Evolutionary conservation across 2,888 invertebrate genomes (phyloP).

Genomic region (Cristatella mucedo): DNA sequence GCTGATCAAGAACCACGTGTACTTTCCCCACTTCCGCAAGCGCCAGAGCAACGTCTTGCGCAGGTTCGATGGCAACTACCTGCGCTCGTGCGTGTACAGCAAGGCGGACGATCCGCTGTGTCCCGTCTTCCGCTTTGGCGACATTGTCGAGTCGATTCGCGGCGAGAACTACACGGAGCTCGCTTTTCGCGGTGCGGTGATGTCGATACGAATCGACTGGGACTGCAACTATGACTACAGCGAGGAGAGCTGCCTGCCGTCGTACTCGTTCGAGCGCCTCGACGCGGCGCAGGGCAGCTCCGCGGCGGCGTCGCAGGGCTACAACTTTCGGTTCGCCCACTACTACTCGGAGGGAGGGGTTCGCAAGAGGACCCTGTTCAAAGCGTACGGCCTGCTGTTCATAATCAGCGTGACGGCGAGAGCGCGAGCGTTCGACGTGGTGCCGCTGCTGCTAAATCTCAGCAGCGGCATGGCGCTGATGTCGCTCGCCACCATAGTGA

Average conservation of each 20-base stretch:
- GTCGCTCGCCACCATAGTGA: conserved; percentile 17
- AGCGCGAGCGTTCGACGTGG: conserved; percentile 41
- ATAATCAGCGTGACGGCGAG: conserved; percentile 39
- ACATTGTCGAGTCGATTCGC: conserved; percentile 22
- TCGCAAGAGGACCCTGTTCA: not conserved
- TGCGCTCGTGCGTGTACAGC: conserved; percentile 30
- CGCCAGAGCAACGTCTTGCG: conserved; percentile 26
- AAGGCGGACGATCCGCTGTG: conserved; percentile 27
- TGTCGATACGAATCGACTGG: conserved; percentile 6
- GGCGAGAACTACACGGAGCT: not conserved
- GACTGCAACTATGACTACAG: conserved; percentile 8
- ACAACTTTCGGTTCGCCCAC: conserved; percentile 2
- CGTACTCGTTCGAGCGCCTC: conserved; percentile 6
- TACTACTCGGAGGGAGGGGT: not conserved
- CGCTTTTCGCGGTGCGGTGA: conserved; percentile 4
- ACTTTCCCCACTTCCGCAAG: conserved; percentile 27
- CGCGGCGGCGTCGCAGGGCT: not conserved
- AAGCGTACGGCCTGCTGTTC: conserved; percentile 19
- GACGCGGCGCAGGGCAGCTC: not conserved
- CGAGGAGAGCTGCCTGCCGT: conserved; percentile 6
- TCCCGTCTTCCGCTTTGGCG: conserved; percentile 39
- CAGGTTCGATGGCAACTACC: conserved; percentile 21
- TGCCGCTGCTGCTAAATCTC: conserved; percentile 41
- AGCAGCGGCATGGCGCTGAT: conserved; percentile 43
- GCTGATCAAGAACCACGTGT: conserved; percentile 40